Conservation (phyloP, 2,888 invertebrate genomes). For the Mythimna pallens region DNA sequence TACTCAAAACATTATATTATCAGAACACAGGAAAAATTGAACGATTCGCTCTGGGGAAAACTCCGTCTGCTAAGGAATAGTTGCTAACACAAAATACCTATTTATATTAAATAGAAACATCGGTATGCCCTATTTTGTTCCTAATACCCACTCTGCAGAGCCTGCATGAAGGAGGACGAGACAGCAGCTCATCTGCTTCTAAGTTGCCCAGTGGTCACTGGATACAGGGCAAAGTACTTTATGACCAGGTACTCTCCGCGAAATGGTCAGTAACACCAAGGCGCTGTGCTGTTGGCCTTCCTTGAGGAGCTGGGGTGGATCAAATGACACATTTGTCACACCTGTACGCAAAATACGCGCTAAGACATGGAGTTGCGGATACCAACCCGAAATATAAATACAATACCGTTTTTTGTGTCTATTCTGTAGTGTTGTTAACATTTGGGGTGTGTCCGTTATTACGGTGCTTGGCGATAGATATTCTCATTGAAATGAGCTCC, state of each 20-base stretch:
- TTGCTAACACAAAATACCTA: slow-evolving; percentile 18
- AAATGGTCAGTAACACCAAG: too few species aligned
- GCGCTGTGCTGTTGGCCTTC: too few species aligned
- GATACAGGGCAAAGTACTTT: too few species aligned
- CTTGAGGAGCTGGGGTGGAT: too few species aligned
- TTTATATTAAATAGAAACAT: slow-evolving; percentile 9
- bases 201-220: too few species aligned
- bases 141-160: background rate
- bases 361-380: too few species aligned
- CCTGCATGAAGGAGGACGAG: too few species aligned
- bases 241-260: too few species aligned
- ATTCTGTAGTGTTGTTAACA: slow-evolving; percentile 1
- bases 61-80: slow-evolving; percentile 3
- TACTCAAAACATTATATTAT: slow-evolving; percentile 33
- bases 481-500: slow-evolving; percentile 59
- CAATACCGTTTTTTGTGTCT: slow-evolving; percentile 7
- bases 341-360: too few species aligned
- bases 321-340: too few species aligned
- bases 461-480: slow-evolving; percentile 58
- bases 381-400: too few species aligned
- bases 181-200: too few species aligned
- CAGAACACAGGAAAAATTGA: slow-evolving; percentile 38
- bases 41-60: slow-evolving; percentile 17
- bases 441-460: slow-evolving; percentile 52
- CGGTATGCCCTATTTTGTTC: slow-evolving; percentile 15